phyloP scores from a whole-genome alignment of 1,140 invertebrate genomes.

The Papilio xuthus region DNA sequence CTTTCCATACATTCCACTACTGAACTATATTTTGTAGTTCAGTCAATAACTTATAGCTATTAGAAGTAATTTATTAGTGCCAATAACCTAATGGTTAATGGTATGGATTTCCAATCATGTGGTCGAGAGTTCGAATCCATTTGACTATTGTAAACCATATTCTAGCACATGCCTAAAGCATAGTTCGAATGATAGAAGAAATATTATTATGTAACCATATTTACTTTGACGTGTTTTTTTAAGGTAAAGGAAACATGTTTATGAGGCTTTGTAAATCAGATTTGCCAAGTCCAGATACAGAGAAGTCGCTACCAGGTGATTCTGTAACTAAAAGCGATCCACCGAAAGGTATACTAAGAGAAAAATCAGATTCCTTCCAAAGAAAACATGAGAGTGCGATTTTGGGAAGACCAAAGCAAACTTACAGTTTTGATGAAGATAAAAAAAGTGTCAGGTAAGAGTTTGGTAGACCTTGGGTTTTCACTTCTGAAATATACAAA shows the following conservation, averaged over 20 bases:
- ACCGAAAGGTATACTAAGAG: slow-evolving; percentile 87
- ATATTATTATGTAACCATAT: too few relatives aligned
- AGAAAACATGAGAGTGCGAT: slow-evolving; percentile 69
- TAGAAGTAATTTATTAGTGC: too few relatives aligned
- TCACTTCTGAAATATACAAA: neutral
- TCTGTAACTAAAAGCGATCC: slow-evolving; percentile 78
- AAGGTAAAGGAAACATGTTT: slow-evolving; percentile 86
- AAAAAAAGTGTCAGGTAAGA: slow-evolving; percentile 84
- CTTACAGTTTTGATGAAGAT: slow-evolving; percentile 83
- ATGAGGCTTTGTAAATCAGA: slow-evolving; percentile 85
- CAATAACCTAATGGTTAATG: too few relatives aligned
- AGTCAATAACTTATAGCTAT: too few relatives aligned
- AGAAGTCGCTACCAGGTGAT: slow-evolving; percentile 68
- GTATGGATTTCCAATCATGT: too few relatives aligned
- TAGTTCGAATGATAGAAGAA: too few relatives aligned
- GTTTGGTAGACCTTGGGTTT: neutral
- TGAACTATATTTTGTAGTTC: too few relatives aligned
- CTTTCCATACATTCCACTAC: too few relatives aligned
- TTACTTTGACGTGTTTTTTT: slow-evolving; percentile 40
- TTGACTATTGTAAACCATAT: too few relatives aligned
- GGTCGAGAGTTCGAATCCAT: too few relatives aligned
- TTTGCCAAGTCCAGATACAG: slow-evolving; percentile 70
- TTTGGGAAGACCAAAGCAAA: slow-evolving; percentile 58
- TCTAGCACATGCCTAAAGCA: too few relatives aligned
- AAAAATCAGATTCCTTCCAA: slow-evolving; percentile 83